A percentile compares a stretch with the other conserved stretches of the same genome.
These are phyloP conservation scores for Microctenopoma lineatum DNA, from an alignment of 2,797 vertebrate genomes.

Conservation along the genomic window DNA sequence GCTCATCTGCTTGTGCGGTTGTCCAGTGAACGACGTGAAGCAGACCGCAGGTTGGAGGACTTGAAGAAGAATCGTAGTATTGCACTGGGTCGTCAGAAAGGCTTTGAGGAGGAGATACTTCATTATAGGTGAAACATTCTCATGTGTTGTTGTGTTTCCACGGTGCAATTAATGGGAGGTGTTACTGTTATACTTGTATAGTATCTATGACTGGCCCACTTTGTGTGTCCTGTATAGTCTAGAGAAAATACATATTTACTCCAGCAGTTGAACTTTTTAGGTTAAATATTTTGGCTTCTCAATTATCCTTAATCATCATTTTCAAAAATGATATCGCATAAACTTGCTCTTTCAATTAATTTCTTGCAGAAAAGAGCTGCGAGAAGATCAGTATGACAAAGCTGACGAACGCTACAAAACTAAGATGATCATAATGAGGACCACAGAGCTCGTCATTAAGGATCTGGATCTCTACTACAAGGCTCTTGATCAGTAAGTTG, in stretches of 20 bases:
- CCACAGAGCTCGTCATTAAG: slow-evolving; percentile 95
- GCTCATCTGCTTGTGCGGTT: background rate
- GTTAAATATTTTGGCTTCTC: background rate
- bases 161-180: background rate
- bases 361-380: slow-evolving; percentile 89
- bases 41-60: slow-evolving; percentile 88
- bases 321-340: background rate
- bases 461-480: slow-evolving; percentile 98
- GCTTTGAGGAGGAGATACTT: slow-evolving; percentile 95
- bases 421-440: slow-evolving; percentile 96
- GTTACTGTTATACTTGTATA: background rate
- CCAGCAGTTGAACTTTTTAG: background rate
- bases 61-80: slow-evolving; percentile 92
- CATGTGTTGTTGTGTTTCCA: background rate
- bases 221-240: background rate
- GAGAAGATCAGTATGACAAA: slow-evolving; percentile 91
- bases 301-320: background rate
- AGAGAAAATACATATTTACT: background rate
- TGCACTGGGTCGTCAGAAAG: slow-evolving; percentile 91
- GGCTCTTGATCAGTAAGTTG: slow-evolving; percentile 95
- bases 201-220: background rate
- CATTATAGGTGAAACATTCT: slow-evolving; percentile 75
- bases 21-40: slow-evolving; percentile 86
- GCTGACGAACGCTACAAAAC: slow-evolving; percentile 91
- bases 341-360: slow-evolving; percentile 9